Evolutionary conservation across 2,113 vertebrate species (phyloP).

Genomic region (Tiliqua scincoides): DNA sequence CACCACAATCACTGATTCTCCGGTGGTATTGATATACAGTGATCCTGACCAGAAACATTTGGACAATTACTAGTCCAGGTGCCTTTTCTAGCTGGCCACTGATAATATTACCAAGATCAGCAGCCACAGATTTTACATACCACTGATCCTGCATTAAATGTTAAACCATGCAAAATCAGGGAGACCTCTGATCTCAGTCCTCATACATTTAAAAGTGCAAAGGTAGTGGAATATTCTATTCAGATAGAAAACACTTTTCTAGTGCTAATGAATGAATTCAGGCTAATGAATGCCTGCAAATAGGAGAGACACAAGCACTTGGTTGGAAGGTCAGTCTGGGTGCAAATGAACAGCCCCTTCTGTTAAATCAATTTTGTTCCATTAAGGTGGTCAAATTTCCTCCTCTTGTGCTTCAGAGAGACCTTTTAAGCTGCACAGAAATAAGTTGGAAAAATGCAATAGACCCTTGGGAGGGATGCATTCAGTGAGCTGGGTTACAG

Average conservation of each 20-base stretch:
- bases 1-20: too few relatives aligned
- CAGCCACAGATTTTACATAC: neutral
- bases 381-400: constrained; percentile 69
- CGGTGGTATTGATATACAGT: neutral
- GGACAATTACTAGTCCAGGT: too few relatives aligned
- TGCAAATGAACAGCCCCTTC: constrained; percentile 24
- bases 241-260: neutral
- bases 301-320: constrained; percentile 28
- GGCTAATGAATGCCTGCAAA: constrained; percentile 34
- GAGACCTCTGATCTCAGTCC: neutral
- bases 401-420: constrained; percentile 4
- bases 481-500: neutral
- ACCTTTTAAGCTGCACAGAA: constrained; percentile 48
- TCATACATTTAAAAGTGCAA: neutral
- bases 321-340: constrained; percentile 32
- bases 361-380: constrained; percentile 60
- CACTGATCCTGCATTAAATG: neutral
- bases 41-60: neutral
- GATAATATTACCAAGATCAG: neutral
- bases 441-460: constrained; percentile 37
- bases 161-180: neutral
- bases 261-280: constrained; percentile 21
- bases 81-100: too few relatives aligned
- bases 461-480: constrained; percentile 30
- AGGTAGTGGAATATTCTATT: neutral